Evolutionary conservation across 2,888 invertebrate species (phyloP).

Genomic region (Xanthorhoe designata): DNA sequence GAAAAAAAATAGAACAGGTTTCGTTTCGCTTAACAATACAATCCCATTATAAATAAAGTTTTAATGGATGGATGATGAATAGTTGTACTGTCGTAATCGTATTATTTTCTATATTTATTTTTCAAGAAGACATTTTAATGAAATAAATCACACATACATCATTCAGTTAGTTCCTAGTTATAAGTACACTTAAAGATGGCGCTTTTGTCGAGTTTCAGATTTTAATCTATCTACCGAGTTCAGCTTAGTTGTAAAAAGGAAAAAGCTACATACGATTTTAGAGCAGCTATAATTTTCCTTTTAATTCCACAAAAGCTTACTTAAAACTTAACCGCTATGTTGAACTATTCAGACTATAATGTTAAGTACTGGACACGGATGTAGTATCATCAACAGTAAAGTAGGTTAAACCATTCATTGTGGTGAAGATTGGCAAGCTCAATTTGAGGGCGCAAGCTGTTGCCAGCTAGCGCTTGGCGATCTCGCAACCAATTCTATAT

Average conservation of each 20-base stretch:
- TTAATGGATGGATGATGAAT: too few relatives aligned
- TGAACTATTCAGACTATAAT: neutral
- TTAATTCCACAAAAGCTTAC: neutral
- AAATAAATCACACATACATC: too few relatives aligned
- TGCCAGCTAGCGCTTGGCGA: conserved; percentile 11
- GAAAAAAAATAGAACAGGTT: neutral
- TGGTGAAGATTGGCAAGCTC: conserved; percentile 17
- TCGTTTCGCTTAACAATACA: too few relatives aligned
- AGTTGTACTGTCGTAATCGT: too few relatives aligned
- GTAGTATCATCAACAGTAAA: neutral
- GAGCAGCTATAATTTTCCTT: neutral
- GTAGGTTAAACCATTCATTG: conserved; percentile 13
- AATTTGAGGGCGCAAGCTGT: conserved; percentile 11
- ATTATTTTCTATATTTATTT: too few relatives aligned
- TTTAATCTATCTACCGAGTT: too few relatives aligned
- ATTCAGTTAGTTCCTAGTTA: too few relatives aligned
- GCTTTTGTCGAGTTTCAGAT: too few relatives aligned
- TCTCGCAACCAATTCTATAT: conserved; percentile 3
- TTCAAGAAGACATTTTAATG: too few relatives aligned
- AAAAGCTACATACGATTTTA: neutral
- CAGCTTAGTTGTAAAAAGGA: too few relatives aligned
- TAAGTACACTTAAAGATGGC: too few relatives aligned
- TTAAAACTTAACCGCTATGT: neutral
- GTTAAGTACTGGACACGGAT: neutral
- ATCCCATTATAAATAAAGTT: too few relatives aligned